phyloP scores from a whole-genome alignment of 2,113 vertebrate genomes.

The Centrocercus urophasianus region DNA sequence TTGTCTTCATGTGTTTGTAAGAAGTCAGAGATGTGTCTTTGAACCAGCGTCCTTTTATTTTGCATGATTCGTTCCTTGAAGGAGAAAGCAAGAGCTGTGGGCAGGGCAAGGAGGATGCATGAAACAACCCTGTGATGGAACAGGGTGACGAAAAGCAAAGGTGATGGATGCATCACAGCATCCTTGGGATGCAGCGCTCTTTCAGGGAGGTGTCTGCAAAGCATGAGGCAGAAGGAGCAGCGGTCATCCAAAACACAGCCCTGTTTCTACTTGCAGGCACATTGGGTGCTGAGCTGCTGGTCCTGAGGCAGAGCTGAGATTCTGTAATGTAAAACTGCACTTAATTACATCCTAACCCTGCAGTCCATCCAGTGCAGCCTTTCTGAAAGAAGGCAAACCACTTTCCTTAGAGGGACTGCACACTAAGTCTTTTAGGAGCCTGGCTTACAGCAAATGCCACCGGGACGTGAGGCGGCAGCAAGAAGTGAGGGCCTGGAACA shows the following conservation, averaged over 20 bases:
- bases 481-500: background rate
- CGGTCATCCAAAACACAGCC: background rate
- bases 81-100: background rate
- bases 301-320: background rate
- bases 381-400: background rate
- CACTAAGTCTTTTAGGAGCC: background rate
- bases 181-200: background rate
- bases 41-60: background rate
- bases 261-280: background rate
- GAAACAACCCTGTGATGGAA: background rate
- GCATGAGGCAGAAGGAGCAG: rapidly evolving
- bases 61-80: background rate
- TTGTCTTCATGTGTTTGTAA: background rate
- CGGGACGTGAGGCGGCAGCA: background rate
- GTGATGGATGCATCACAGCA: rapidly evolving
- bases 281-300: background rate
- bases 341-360: background rate
- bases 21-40: background rate
- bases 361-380: background rate
- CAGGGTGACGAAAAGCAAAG: background rate
- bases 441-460: background rate
- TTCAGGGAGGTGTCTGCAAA: background rate
- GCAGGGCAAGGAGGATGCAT: background rate
- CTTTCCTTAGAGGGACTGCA: background rate
- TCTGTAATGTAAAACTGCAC: background rate